phyloP scores from a whole-genome alignment of 2,113 vertebrate genomes.

The Heterochromis multidens region DNA sequence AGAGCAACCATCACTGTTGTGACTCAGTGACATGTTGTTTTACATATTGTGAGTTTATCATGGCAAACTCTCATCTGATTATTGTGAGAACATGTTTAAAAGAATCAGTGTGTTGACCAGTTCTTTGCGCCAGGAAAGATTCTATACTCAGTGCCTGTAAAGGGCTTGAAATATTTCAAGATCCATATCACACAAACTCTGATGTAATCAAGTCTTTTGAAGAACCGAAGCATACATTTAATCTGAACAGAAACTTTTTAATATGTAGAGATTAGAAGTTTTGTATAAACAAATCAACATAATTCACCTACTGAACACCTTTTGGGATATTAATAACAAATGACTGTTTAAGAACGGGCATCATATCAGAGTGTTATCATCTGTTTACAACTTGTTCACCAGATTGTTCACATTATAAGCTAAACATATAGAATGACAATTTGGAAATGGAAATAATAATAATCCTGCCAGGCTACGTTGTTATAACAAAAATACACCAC shows the following conservation, averaged over 20 bases:
- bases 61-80: neutral
- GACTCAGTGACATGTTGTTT: neutral
- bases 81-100: neutral
- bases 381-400: neutral
- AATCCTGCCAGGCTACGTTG: neutral
- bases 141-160: fast-evolving
- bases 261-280: neutral
- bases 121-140: neutral
- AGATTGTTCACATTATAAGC: neutral
- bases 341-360: neutral
- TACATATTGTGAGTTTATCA: neutral
- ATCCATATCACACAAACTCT: neutral
- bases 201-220: neutral
- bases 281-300: neutral
- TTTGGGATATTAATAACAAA: fast-evolving
- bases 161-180: neutral
- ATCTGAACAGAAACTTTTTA: neutral
- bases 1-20: neutral
- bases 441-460: neutral
- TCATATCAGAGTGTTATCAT: neutral
- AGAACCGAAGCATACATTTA: neutral
- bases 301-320: neutral
- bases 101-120: neutral
- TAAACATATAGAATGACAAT: neutral
- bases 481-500: neutral